These are phyloP conservation scores for Donacobius atricapilla DNA, from an alignment of 2,113 vertebrate genomes.

Conservation along the genomic window DNA sequence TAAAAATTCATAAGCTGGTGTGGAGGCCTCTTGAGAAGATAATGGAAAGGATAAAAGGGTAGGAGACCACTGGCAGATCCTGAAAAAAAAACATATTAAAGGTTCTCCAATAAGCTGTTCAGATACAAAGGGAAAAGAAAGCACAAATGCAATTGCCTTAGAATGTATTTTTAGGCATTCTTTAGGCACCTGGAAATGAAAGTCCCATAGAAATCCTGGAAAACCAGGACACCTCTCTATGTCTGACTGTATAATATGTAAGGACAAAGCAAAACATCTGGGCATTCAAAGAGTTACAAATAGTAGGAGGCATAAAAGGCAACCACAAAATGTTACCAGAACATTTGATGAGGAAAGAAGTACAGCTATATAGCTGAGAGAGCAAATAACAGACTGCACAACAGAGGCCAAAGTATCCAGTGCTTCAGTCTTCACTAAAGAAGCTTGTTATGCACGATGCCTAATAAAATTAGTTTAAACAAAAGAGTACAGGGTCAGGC, in stretches of 20 bases:
- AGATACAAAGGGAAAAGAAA: background rate
- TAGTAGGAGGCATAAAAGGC: background rate
- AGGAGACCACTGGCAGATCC: background rate
- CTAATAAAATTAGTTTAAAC: background rate
- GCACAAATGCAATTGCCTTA: background rate
- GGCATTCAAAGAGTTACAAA: background rate
- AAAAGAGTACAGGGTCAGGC: background rate
- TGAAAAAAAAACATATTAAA: background rate
- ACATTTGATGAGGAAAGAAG: background rate
- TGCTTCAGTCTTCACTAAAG: background rate
- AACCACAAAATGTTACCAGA: background rate
- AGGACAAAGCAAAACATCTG: background rate
- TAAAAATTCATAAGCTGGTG: background rate
- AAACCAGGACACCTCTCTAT: conserved; percentile 1
- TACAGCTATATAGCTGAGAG: background rate
- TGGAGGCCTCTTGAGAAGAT: background rate
- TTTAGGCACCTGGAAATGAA: conserved; percentile 4
- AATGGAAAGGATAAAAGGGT: background rate
- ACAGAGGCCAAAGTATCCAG: background rate
- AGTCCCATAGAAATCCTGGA: background rate
- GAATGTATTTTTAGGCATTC: background rate
- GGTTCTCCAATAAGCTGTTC: background rate
- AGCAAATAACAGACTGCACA: background rate
- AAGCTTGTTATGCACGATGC: background rate
- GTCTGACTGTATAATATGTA: background rate